Conservation (phyloP, 2,797 vertebrate species). For the Heliangelus exortis region DNA sequence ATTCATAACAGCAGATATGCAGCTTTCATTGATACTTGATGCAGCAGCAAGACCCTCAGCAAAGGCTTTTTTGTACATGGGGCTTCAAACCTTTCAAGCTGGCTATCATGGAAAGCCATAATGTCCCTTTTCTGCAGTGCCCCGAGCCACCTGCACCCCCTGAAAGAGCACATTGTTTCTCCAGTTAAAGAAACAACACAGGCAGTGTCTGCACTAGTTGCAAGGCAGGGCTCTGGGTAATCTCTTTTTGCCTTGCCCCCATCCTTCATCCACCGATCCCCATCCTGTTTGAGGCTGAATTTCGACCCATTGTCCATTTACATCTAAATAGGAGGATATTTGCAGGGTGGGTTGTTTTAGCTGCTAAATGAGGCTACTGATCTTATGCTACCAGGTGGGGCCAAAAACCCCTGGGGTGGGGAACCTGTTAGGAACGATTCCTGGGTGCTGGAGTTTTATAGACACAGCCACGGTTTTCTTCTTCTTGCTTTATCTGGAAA, state of each 20-base stretch:
- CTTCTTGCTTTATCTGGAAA: not conserved
- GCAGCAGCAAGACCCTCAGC: conserved; percentile 48
- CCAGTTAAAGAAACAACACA: conserved; percentile 50
- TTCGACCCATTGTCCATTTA: not conserved
- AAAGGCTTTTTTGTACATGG: conserved; percentile 57
- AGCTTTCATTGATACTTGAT: conserved; percentile 58
- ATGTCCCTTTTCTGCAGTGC: conserved; percentile 59
- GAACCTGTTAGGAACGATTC: not conserved
- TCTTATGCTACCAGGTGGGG: not conserved
- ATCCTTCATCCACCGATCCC: not conserved
- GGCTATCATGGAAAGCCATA: conserved; percentile 28
- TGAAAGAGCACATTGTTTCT: conserved; percentile 78
- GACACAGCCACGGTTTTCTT: not conserved
- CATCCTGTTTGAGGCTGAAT: not conserved
- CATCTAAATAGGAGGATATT: not conserved
- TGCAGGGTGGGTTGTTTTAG: not conserved
- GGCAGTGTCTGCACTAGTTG: conserved; percentile 41
- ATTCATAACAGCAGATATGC: conserved; percentile 51
- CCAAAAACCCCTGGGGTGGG: not conserved
- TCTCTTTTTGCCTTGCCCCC: not conserved
- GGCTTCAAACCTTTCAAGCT: conserved; percentile 59
- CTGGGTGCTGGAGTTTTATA: not conserved
- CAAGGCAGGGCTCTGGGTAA: conserved; percentile 1
- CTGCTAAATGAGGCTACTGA: not conserved
- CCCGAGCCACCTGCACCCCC: conserved; percentile 73